Conservation (phyloP, 2,113 vertebrate genomes). For the Chaetops frenatus region DNA sequence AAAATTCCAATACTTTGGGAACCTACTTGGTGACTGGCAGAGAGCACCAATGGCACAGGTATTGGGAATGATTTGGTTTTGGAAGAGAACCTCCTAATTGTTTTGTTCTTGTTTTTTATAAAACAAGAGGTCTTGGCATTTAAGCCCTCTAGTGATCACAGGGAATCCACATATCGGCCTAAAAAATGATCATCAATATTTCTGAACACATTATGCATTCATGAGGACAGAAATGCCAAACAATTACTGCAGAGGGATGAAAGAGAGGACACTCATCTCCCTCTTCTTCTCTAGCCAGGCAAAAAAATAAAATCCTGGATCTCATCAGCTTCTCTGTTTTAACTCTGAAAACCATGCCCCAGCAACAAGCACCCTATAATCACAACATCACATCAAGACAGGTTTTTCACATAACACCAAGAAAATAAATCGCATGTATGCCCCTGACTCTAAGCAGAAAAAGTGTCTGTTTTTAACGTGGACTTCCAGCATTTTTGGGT, state of each 20-base stretch:
- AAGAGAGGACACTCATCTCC: not conserved
- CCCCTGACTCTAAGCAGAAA: not conserved
- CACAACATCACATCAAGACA: not conserved
- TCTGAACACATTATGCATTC: not conserved
- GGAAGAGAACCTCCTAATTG: not conserved
- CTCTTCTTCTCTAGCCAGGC: not conserved
- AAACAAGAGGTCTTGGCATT: not conserved
- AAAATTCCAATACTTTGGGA: not conserved
- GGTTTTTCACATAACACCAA: not conserved
- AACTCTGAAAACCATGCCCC: not conserved
- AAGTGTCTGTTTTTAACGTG: not conserved
- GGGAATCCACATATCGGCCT: not conserved
- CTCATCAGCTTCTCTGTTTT: not conserved
- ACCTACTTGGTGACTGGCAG: not conserved
- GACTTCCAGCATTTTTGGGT: not conserved
- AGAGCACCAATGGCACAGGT: not conserved
- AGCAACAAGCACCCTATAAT: not conserved
- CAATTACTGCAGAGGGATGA: not conserved
- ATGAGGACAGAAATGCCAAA: not conserved
- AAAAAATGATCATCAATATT: not conserved
- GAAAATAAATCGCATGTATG: not conserved
- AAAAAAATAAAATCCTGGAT: not conserved
- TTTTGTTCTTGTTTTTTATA: not conserved
- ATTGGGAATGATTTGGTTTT: not conserved
- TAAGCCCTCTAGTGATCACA: not conserved